Evolutionary conservation across 37 sponge, comb jelly and placozoan species (phyloP).

Genomic region (Lycopodina hypogea): DNA sequence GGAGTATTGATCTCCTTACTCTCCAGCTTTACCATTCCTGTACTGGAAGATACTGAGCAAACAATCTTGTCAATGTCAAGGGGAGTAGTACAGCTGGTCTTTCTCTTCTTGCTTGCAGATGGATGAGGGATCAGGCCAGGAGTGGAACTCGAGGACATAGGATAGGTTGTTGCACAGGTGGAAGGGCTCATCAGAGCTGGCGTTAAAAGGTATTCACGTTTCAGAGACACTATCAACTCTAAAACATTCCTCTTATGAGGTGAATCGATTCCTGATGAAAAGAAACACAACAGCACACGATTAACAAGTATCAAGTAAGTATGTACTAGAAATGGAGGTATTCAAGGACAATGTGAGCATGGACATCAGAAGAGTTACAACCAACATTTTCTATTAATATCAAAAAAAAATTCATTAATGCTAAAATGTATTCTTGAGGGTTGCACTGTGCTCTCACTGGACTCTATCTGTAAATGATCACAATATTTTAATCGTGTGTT

Average conservation of each 20-base stretch:
- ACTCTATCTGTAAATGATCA: too few species aligned
- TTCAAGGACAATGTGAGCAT: too few species aligned
- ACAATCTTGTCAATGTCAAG: slow-evolving; percentile 81
- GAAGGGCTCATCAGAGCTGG: not conserved
- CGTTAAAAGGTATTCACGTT: not conserved
- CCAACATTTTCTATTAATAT: too few species aligned
- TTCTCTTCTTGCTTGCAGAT: slow-evolving; percentile 27
- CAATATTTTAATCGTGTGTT: too few species aligned
- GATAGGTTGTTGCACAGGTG: slow-evolving; percentile 1
- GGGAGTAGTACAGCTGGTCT: slow-evolving; percentile 23
- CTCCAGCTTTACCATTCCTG: slow-evolving; percentile 76
- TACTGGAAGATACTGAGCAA: slow-evolving; percentile 59
- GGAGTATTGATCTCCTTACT: slow-evolving; percentile 89
- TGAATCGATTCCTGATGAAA: not conserved
- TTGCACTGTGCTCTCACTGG: too few species aligned
- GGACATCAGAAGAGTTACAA: too few species aligned
- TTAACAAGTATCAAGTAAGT: not conserved
- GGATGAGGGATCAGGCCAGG: not conserved
- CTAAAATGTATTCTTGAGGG: too few species aligned
- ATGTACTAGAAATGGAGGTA: too few species aligned
- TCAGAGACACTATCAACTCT: not conserved
- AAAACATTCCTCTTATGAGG: not conserved
- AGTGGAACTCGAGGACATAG: not conserved
- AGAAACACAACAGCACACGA: not conserved
- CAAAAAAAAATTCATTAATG: too few species aligned